Base-by-base conservation (phyloP, 2,113 vertebrate genomes). In the Chrysemys picta region DNA sequence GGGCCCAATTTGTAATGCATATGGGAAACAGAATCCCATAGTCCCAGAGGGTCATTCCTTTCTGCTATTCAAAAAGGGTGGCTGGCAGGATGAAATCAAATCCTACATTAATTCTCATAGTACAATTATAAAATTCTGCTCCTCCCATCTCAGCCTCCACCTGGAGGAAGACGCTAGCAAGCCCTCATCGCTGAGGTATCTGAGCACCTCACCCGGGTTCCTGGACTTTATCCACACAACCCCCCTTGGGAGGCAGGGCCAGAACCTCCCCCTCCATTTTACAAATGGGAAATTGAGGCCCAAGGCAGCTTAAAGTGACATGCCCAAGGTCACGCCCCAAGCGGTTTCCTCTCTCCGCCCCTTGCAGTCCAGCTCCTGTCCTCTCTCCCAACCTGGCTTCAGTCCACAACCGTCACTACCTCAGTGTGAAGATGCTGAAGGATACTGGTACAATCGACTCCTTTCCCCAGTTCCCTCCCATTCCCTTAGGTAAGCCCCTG, bases 401-500 rank as follows among this genome's bases (percentile, higher is more conserved):
- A 25, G 84, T 27, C 17, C 59, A 80, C 35, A 0, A 0, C 22
- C 9, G 4, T 83, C 53, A 80, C 54, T 59, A 75, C 10, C 35
- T 53, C 42, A 1, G 6, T 56, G 47, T 80, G 11, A 80, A 85
- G 84, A 25, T 25, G 11, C 17, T 76, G 86, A 85, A 84, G n/a
- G 13, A 2, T 35, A 56, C 54, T 56, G 21, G 54, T 56, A 22
- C 54, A 56, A 24, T 56, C 10, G 8, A 0, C n/a, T 27, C 56
- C 14, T 56, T 13, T 8, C 4, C 10, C 21, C 11, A 80, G 42
- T 62, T 79, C 4, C 85, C 3, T 57, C 19, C 31, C 24, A 75
- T 2, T 1, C 2, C 0, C 24, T 56, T 56, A 24, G 24, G 24
- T 25, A 56, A 56, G 54, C 54, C 54, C 24, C 24, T 24, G 54